These are phyloP conservation scores for Procavia capensis DNA, from an alignment of 2,113 vertebrate species.

Conservation along the genomic window DNA sequence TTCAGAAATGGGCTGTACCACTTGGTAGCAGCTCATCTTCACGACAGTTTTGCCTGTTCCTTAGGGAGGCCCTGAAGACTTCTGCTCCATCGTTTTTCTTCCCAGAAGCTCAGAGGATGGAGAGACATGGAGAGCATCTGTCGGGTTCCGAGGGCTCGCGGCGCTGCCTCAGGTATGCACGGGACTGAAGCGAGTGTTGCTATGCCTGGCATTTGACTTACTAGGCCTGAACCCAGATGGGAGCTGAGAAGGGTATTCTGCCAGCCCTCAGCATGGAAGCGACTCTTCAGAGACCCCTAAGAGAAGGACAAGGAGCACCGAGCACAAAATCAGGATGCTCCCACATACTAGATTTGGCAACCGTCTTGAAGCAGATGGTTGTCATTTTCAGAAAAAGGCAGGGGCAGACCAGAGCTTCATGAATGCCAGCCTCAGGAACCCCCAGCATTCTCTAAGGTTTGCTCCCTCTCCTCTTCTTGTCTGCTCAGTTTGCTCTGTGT, in stretches of 20 bases:
- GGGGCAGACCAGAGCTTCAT: background rate
- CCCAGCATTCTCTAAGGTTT: background rate
- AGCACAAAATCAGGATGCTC: background rate
- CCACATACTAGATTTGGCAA: too few relatives aligned
- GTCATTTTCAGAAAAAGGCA: background rate
- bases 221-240: background rate
- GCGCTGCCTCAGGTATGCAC: background rate
- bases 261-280: background rate
- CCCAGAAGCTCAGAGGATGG: background rate
- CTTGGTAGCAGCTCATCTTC: background rate
- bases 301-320: background rate
- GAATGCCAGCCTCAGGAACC: background rate
- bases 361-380: background rate
- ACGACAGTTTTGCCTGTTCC: background rate
- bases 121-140: background rate
- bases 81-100: background rate
- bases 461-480: background rate
- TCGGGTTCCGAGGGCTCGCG: constrained; percentile 49
- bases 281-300: background rate
- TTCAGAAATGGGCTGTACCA: background rate
- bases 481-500: too few relatives aligned
- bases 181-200: background rate
- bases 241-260: background rate
- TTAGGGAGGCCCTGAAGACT: background rate
- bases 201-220: constrained; percentile 2